These are phyloP conservation scores for Plusia festucae DNA, from an alignment of 2,888 invertebrate species.

Conservation along the genomic window DNA sequence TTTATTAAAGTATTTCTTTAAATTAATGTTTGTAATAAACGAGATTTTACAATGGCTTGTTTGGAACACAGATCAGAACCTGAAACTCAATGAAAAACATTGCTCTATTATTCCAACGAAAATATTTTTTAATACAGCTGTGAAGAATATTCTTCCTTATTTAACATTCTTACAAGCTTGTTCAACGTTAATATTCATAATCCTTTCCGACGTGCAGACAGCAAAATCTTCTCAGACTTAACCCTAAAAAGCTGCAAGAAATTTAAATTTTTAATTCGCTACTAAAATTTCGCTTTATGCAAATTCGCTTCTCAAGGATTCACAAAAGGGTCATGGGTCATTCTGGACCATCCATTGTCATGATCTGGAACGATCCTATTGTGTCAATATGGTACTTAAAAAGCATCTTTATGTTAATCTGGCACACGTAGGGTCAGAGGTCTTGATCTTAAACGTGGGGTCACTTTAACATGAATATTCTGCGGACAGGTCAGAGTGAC, in stretches of 20 bases:
- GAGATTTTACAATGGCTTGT: not conserved
- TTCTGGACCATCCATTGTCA: conserved; percentile 51
- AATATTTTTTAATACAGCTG: not conserved
- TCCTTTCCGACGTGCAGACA: conserved; percentile 51
- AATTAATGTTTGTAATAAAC: not conserved
- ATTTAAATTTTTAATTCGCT: conserved; percentile 61
- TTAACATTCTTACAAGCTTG: conserved; percentile 38
- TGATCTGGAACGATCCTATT: conserved; percentile 49
- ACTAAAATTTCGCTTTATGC: conserved; percentile 77
- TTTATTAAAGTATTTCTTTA: no score
- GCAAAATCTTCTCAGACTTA: conserved; percentile 57
- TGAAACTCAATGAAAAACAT: not conserved
- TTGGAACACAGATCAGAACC: not conserved
- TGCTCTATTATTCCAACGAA: not conserved
- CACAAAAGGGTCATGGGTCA: conserved; percentile 37
- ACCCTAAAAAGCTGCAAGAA: conserved; percentile 57
- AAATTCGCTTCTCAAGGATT: conserved; percentile 68
- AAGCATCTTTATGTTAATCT: conserved; percentile 64
- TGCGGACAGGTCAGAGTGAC: conserved; percentile 75
- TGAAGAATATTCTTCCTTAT: not conserved
- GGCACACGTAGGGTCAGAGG: conserved; percentile 83
- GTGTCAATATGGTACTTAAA: conserved; percentile 49
- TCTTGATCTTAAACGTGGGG: conserved; percentile 79
- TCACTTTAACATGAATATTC: conserved; percentile 64
- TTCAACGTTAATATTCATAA: conserved; percentile 41